Percentiles rank a stretch among this genome's conserved stretches.
Conservation (phyloP, 2,797 vertebrate species). For the Dryobates pubescens region DNA sequence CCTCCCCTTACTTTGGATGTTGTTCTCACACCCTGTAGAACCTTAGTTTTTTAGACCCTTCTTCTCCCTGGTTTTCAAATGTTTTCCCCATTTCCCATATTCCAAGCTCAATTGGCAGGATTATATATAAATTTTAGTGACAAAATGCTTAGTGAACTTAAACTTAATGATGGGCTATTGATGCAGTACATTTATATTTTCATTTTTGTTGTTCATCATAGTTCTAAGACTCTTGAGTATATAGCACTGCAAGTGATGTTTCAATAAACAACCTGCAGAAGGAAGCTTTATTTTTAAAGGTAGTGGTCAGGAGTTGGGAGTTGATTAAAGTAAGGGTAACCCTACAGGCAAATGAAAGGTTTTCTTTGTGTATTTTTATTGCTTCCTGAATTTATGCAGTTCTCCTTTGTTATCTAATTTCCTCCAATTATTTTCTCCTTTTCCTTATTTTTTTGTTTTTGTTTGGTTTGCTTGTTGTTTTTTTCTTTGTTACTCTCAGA, state of each 20-base stretch:
- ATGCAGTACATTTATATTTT: neutral
- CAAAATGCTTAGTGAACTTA: neutral
- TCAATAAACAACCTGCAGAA: neutral
- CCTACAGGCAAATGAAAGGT: neutral
- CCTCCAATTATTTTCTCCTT: neutral
- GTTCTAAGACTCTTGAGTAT: neutral
- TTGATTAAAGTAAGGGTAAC: neutral
- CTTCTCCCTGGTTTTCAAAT: neutral
- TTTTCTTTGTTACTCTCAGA: neutral
- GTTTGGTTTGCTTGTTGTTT: too few relatives aligned
- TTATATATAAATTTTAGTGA: neutral
- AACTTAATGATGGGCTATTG: neutral
- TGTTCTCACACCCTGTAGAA: conserved; percentile 16
- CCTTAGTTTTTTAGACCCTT: conserved; percentile 6
- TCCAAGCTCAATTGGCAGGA: neutral
- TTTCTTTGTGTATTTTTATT: neutral
- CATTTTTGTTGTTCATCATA: neutral
- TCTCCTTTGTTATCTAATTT: neutral
- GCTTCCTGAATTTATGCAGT: neutral
- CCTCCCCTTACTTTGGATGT: conserved; percentile 15
- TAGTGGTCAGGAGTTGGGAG: neutral
- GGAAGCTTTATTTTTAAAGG: neutral
- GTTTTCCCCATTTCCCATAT: neutral
- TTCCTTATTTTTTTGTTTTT: neutral
- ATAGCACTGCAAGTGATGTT: neutral